Evolutionary conservation across 2,113 vertebrate species (phyloP), one percentile per base, ranked within the genome.

Genomic region (Epinephelus cyanopodus): DNA sequence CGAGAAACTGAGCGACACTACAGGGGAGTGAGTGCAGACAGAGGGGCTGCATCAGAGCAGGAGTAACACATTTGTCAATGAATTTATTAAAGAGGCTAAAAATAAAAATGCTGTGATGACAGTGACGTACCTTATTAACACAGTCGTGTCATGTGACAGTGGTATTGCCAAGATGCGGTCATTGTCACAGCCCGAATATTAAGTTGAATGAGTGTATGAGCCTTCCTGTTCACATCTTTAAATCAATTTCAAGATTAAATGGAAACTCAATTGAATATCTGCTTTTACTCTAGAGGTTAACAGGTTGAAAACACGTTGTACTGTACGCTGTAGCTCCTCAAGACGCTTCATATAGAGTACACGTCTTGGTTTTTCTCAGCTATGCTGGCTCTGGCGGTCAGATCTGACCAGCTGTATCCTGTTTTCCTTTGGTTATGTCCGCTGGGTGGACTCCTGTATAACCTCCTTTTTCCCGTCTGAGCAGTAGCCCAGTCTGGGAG

Each of bases 371-470:
- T 76, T 60, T 54, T 42, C 73, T 81, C 37, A 25, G 78, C 66
- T 39, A 66, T 85, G 70, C 54, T 63, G 65, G 79, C 83, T 80
- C 5, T 15, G 74, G 78, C 74, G 39, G 76, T 82, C 79, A 63
- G 48, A 37, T 81, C 78, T 87, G 90, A 62, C 82, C 94, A 93
- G 94, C 95, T 96, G 94, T 94, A 91, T 96, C 95, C 95, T 95
- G 95, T 96, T 96, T 94, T 94, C 79, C 80, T 70, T 76, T 5
- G 74, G 52, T 73, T 56, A 5, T 74, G 89, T 91, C 93, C 88
- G 77, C 86, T 86, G 90, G 76, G 77, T 83, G 76, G 87, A 86
- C 87, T 87, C 83, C 87, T 81, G 68, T 72, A 54, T 66, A 65
- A 58, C 84, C 83, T 23, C 78, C 64, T 65, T 73, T 79, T 86